Evolutionary conservation across 2,113 vertebrate species (phyloP).

Genomic region (Capreolus pygargus): DNA sequence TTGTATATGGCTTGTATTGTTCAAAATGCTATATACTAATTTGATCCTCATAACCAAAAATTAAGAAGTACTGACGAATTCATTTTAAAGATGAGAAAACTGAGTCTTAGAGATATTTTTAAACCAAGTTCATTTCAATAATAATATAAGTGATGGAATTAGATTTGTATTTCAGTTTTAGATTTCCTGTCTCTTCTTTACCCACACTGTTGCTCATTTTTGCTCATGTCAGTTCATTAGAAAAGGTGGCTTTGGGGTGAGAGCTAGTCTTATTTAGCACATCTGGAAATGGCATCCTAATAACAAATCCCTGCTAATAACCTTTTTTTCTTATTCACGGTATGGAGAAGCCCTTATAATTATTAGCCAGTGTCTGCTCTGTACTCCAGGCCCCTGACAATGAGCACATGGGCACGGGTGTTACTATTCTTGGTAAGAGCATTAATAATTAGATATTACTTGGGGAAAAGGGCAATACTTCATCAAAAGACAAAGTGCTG

Average conservation of each 20-base stretch:
- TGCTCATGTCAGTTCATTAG: neutral
- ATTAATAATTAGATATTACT: conserved; percentile 81
- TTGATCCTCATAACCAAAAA: neutral
- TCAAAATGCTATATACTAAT: neutral
- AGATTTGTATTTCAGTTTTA: neutral
- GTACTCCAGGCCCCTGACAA: neutral
- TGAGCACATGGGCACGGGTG: neutral
- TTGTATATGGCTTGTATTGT: neutral
- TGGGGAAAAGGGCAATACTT: conserved; percentile 79
- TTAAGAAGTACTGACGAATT: neutral
- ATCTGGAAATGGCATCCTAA: conserved; percentile 24
- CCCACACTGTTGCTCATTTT: neutral
- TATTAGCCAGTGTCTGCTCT: conserved; percentile 34
- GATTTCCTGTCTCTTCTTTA: neutral
- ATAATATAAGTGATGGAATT: neutral
- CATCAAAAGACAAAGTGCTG: conserved; percentile 78
- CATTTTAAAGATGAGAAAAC: neutral
- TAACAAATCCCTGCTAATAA: neutral
- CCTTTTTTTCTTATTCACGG: conserved; percentile 21
- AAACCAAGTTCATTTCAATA: neutral
- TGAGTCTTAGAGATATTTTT: neutral
- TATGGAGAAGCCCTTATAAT: conserved; percentile 34
- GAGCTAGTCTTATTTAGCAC: conserved; percentile 43
- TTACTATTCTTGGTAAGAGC: conserved; percentile 71
- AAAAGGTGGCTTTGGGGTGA: neutral